Percentiles rank a stretch among this genome's conserved stretches.
Conservation (phyloP, 2,888 invertebrate species). For the Brachyptera risi region DNA sequence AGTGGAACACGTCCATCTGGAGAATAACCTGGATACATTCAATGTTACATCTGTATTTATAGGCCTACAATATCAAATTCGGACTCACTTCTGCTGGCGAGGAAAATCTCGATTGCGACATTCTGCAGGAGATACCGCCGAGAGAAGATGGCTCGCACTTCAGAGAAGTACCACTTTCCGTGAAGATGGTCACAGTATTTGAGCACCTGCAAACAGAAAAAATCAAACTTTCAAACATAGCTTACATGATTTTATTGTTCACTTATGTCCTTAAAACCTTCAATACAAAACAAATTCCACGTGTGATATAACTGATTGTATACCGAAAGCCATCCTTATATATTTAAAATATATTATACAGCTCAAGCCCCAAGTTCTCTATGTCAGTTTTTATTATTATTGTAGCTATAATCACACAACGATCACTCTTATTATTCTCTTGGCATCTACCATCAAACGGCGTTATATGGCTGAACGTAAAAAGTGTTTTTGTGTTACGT, state of each 20-base stretch:
- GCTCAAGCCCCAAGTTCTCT: neutral
- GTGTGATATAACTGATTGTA: neutral
- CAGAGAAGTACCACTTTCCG: slow-evolving; percentile 99
- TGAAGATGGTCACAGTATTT: slow-evolving; percentile 98
- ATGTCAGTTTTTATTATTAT: slow-evolving; percentile 28
- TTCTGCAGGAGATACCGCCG: slow-evolving; percentile 95
- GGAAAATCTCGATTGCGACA: slow-evolving; percentile 96
- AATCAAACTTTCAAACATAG: too few species aligned
- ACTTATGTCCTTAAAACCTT: too few species aligned
- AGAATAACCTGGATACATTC: too few species aligned
- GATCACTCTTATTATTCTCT: slow-evolving; percentile 13
- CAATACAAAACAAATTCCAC: slow-evolving; percentile 31
- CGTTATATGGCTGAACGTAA: too few species aligned
- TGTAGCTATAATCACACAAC: slow-evolving; percentile 27
- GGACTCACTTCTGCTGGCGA: slow-evolving; percentile 93
- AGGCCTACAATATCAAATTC: slow-evolving; percentile 15
- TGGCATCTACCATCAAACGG: too few species aligned
- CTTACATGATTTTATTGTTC: too few species aligned
- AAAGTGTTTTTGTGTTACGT: too few species aligned
- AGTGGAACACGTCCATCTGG: too few species aligned
- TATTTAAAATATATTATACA: neutral
- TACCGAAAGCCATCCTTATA: neutral
- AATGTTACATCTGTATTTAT: too few species aligned
- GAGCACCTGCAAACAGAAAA: slow-evolving; percentile 81
- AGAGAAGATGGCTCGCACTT: slow-evolving; percentile 97